Conservation (phyloP, 2,888 invertebrate genomes). For the Oligia fasciuncula region DNA sequence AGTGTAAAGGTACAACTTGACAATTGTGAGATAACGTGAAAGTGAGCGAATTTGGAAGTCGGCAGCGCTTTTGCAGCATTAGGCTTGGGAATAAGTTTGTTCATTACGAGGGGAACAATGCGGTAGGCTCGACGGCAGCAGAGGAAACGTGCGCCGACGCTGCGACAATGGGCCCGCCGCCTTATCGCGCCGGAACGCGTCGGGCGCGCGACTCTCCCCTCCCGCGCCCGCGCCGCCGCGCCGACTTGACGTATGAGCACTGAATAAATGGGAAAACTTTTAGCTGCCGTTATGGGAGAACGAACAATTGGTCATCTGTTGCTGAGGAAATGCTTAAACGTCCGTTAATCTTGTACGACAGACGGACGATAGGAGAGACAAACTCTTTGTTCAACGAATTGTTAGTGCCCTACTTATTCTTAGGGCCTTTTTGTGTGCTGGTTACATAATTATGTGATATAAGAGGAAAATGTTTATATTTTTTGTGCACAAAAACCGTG, state of each 20-base stretch:
- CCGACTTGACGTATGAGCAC: conserved; percentile 86
- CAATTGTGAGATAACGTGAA: conserved; percentile 83
- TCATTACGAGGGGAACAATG: conserved; percentile 88
- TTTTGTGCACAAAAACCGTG: conserved; percentile 16
- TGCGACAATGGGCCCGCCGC: conserved; percentile 86
- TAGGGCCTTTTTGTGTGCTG: conserved; percentile 27
- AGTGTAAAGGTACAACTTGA: conserved; percentile 72
- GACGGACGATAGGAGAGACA: conserved; percentile 70
- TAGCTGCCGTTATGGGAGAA: conserved; percentile 85
- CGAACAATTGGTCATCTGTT: conserved; percentile 90
- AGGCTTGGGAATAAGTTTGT: conserved; percentile 89
- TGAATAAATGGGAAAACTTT: conserved; percentile 90
- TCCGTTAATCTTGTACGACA: conserved; percentile 81
- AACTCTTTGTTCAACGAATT: conserved; percentile 72
- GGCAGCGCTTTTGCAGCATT: conserved; percentile 82
- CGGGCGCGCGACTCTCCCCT: conserved; percentile 70
- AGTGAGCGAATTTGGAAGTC: conserved; percentile 84
- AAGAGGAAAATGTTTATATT: not conserved
- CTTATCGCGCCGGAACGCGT: conserved; percentile 89
- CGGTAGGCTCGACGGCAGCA: conserved; percentile 87
- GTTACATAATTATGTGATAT: conserved; percentile 8
- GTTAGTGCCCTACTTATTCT: conserved; percentile 69
- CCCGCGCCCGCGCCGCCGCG: conserved; percentile 61
- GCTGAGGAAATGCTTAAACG: conserved; percentile 81
- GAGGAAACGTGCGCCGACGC: conserved; percentile 90